Percentiles rank a stretch among this genome's conserved stretches.
These are phyloP conservation scores for Aselliscus stoliczkanus DNA, from an alignment of 2,797 vertebrate species.

Conservation along the genomic window DNA sequence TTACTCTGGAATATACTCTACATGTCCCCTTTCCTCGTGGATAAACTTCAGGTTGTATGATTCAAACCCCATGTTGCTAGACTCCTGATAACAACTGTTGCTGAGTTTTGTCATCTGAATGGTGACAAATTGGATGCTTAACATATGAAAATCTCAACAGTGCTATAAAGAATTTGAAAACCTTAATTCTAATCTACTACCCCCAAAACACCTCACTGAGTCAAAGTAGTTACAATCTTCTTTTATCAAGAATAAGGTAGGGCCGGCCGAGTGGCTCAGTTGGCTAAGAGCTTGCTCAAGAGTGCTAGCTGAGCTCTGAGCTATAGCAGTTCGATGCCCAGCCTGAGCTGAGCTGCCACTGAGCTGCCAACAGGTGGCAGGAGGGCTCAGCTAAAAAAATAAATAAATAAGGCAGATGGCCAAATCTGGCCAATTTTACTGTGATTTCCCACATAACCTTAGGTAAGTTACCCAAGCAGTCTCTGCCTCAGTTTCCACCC, in stretches of 20 bases:
- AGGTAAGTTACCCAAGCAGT: no score
- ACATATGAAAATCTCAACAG: background rate
- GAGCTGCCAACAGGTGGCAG: no score
- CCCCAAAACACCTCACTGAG: background rate
- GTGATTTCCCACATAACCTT: fast-evolving
- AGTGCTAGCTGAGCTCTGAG: no score
- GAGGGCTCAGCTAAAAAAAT: no score
- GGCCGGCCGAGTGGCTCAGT: no score
- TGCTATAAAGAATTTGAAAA: background rate
- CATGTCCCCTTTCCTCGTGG: background rate
- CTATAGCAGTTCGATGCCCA: no score
- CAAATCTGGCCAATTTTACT: background rate
- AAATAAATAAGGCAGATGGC: background rate
- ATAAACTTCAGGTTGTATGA: background rate
- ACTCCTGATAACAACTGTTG: background rate
- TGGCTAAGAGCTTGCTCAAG: no score
- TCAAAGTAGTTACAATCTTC: background rate
- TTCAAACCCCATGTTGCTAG: background rate
- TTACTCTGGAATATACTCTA: background rate
- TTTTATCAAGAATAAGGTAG: background rate
- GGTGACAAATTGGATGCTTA: background rate
- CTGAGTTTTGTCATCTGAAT: background rate
- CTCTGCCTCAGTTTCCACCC: background rate
- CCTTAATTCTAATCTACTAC: background rate
- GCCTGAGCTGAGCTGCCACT: no score